phyloP scores from a whole-genome alignment of 2,113 vertebrate genomes.

The Bombycilla garrulus region DNA sequence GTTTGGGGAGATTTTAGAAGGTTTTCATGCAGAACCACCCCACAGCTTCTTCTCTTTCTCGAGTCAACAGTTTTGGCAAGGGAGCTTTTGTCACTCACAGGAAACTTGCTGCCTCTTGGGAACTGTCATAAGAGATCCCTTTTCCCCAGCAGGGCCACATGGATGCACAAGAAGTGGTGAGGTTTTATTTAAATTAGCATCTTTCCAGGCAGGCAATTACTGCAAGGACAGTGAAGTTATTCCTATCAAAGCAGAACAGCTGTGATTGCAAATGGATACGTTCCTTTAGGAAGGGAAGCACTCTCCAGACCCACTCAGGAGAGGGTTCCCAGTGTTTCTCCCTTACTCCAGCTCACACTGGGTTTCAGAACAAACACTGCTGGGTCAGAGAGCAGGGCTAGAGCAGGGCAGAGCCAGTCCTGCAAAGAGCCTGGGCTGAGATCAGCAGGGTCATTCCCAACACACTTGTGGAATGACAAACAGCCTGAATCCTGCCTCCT shows the following conservation, averaged over 20 bases:
- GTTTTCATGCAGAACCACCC: background rate
- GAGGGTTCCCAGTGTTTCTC: background rate
- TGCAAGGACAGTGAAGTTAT: background rate
- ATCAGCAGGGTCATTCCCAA: background rate
- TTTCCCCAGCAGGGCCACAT: background rate
- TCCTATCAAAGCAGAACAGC: background rate
- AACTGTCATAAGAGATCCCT: background rate
- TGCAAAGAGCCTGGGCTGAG: background rate
- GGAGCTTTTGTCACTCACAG: background rate
- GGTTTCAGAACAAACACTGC: background rate
- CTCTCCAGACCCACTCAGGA: background rate
- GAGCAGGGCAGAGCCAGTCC: background rate
- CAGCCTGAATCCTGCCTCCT: background rate
- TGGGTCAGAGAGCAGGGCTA: background rate
- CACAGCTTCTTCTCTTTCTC: background rate
- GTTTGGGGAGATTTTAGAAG: background rate
- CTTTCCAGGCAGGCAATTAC: conserved; percentile 2
- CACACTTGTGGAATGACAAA: conserved; percentile 3
- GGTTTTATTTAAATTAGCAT: background rate
- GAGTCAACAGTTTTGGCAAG: background rate
- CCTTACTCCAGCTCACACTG: background rate
- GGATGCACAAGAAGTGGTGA: background rate
- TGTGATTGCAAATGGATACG: background rate
- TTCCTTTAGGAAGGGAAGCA: conserved; percentile 5
- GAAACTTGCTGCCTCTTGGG: background rate